phyloP scores from a whole-genome alignment of 2,113 vertebrate genomes.

The Corythornis cristatus region DNA sequence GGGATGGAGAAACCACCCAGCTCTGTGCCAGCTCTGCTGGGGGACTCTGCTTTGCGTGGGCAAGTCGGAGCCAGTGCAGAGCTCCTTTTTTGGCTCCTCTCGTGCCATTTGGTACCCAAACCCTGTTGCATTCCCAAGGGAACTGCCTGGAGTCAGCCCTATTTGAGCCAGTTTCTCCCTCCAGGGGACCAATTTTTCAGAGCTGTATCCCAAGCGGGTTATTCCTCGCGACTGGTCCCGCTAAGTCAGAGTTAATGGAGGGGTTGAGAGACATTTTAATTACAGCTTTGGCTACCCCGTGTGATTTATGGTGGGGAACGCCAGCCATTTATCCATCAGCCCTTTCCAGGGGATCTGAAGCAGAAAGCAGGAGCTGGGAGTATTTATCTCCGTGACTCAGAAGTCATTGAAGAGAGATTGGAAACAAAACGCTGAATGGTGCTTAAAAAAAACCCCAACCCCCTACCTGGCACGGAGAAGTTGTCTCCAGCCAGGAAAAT shows the following conservation, averaged over 20 bases:
- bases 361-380: not conserved
- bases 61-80: not conserved
- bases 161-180: not conserved
- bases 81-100: not conserved
- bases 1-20: not conserved
- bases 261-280: not conserved
- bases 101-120: no score
- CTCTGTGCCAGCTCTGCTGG: fast-evolving
- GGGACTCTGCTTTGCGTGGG: not conserved
- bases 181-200: not conserved
- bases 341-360: not conserved
- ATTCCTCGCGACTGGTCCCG: not conserved
- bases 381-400: not conserved
- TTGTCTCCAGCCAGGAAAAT: not conserved
- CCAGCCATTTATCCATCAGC: not conserved
- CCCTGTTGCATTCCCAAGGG: not conserved
- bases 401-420: not conserved
- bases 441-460: not conserved
- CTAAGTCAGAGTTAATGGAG: not conserved
- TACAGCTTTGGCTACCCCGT: not conserved
- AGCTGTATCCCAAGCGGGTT: not conserved
- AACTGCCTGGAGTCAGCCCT: fast-evolving
- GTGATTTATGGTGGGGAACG: not conserved
- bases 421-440: not conserved
- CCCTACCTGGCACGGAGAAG: not conserved